Conservation (phyloP, 2,113 vertebrate species). For the Ceratotherium simum region DNA sequence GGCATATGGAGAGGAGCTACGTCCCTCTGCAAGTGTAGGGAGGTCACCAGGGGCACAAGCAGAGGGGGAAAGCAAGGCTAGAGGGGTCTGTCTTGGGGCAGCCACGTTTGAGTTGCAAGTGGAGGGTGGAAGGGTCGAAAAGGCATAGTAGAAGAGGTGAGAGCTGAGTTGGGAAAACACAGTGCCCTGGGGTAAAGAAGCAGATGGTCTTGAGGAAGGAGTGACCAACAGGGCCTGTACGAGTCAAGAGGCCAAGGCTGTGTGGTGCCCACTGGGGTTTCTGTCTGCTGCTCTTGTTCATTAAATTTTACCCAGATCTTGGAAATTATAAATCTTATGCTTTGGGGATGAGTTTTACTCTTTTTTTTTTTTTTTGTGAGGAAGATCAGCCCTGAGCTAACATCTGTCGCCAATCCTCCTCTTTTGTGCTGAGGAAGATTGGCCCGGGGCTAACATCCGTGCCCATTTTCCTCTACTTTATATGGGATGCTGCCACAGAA, state of each 20-base stretch:
- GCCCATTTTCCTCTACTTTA: too few relatives aligned
- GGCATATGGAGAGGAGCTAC: not conserved
- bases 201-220: not conserved
- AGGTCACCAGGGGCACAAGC: not conserved
- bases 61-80: not conserved
- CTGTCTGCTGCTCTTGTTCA: not conserved
- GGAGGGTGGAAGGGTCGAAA: not conserved
- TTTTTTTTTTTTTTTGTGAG: not conserved
- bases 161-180: not conserved
- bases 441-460: too few relatives aligned
- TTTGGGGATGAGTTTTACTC: not conserved
- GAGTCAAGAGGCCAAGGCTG: not conserved
- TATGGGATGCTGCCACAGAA: too few relatives aligned
- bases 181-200: not conserved
- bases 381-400: too few relatives aligned
- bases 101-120: not conserved
- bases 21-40: not conserved
- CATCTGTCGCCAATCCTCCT: too few relatives aligned
- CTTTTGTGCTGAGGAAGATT: too few relatives aligned
- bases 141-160: not conserved
- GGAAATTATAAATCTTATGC: constrained; percentile 48
- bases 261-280: not conserved
- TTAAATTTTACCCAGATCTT: constrained; percentile 44
- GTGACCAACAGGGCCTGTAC: not conserved
- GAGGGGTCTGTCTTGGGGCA: not conserved